phyloP scores from a whole-genome alignment of 2,113 vertebrate genomes.

The Diglossa brunneiventris region DNA sequence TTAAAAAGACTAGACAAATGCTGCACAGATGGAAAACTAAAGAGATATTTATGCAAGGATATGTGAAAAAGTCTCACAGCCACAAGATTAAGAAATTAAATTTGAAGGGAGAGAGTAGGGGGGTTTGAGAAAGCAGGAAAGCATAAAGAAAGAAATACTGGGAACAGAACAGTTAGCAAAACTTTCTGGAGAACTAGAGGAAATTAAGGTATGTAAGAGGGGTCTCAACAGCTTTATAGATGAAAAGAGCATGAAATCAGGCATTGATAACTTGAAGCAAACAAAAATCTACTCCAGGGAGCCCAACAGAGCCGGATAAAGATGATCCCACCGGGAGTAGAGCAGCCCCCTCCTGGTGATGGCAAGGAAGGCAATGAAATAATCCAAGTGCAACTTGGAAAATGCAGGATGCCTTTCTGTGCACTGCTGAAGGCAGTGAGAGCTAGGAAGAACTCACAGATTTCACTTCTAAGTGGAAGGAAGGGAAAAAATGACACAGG shows the following conservation, averaged over 20 bases:
- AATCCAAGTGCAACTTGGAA: neutral
- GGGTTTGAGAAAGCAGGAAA: neutral
- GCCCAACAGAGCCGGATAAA: neutral
- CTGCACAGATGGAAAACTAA: neutral
- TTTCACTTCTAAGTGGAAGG: neutral
- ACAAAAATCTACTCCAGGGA: neutral
- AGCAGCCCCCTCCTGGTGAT: neutral
- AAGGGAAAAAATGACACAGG: neutral
- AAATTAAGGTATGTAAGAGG: neutral
- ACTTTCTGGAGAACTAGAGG: neutral
- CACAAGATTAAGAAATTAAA: constrained; percentile 9
- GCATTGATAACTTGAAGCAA: neutral
- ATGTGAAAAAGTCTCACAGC: neutral
- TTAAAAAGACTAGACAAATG: constrained; percentile 18
- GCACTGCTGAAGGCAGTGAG: neutral
- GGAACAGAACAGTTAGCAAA: neutral
- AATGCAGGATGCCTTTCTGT: neutral
- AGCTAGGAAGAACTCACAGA: neutral
- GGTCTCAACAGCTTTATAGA: neutral
- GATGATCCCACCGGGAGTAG: neutral
- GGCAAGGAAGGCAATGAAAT: neutral
- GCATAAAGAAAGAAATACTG: neutral
- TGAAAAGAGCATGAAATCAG: neutral
- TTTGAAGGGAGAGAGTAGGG: neutral
- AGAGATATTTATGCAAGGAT: constrained; percentile 3